Evolutionary conservation across 2,888 invertebrate genomes (phyloP), one percentile per base, ranked within the genome.

Genomic region (Panopea generosa): DNA sequence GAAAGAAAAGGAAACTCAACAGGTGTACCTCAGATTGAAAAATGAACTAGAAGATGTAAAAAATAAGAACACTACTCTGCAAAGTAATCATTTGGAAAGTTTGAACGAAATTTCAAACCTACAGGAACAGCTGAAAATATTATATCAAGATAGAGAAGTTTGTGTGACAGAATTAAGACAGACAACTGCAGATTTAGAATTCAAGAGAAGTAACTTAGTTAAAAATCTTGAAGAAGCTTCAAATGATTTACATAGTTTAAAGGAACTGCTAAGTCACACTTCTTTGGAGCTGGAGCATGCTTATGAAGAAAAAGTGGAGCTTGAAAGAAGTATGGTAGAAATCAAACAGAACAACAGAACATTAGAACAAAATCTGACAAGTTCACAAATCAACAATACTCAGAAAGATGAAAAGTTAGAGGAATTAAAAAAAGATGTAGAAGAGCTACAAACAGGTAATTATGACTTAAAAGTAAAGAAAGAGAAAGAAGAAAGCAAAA

Each of bases 211-310:
- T 52, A 53, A 67, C 20, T 55, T 85, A 16, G 67, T 67, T 40
- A 33, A 59, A 56, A 67, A 83, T 52, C 45, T 83, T 22, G 83
- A 85, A 56, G 82, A 82, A 18, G 73, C 82, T 81, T 84, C 38
- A 2, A 16, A 1, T 52, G 53, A 50, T 50, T 47, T 24, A 16
- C 11, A 24, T 3, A 22, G 22, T 22, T 6, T 24, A 4, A 70
- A 79, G 63, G 61, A 76, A 22, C 81, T 77, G 56, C 56, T 84
- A 47, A 73, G 72, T 2, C 63, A 80, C 20, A 78, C 70, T 11
- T 77, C 78, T 11, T 65, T 69, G 0, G 75, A 85, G 43, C 55
- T 84, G 16, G 70, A 80, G 29, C 20, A 52, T 7, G 65, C 73
- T 14, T 65, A 76, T 20, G 56, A 49, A 47, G 38, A 43, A 29